Base-by-base conservation (phyloP, 2,797 vertebrate genomes). In the Lepilemur septentrionalis region DNA sequence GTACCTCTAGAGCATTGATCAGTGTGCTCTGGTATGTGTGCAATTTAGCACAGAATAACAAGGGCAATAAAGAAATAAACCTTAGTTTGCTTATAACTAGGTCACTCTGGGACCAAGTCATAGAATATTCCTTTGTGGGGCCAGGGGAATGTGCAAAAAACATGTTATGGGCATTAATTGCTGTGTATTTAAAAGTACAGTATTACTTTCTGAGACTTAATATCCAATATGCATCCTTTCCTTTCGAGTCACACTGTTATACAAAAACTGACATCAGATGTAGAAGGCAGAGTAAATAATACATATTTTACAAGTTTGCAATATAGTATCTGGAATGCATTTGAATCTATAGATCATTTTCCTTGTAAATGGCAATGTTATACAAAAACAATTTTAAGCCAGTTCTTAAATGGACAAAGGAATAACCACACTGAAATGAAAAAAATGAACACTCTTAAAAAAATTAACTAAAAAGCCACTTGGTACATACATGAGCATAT, bases 331-430 rank as follows among this genome's bases (percentile, higher is more conserved):
- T 97, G 95, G 98, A 98, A 98, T 96, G 95, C 72, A 89, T 86
- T 97, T 98, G 96, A 97, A 96, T 95, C 96, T 97, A 96, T 95
- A 97, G 96, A 97, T 98, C 95, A 98, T 98, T 98, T 97, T 95
- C 96, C 97, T 87, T 75, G 2, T 79, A 63, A 97, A 97, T 63
- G 55, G 61, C 63, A 96, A 97, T 83, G 89, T 95, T 70, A 96
- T 93, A 96, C 94, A 96, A 97, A 7, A 96, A 96, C 73, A 97
- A 97, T 90, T 95, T 91, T 55, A 95, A 98, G 73, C 92, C 55
- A 43, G 3, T 86, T 96, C 95, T 97, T 97, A 97, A 69, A 97
- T 96, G 96, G 69, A 93, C 59, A 98, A 98, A 96, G 72, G 75
- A 97, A 96, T 94, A 96, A 73, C 81, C 92, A 80, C 38, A 48